Conservation (phyloP, 2,888 invertebrate genomes). For the Eristalis intricaria region DNA sequence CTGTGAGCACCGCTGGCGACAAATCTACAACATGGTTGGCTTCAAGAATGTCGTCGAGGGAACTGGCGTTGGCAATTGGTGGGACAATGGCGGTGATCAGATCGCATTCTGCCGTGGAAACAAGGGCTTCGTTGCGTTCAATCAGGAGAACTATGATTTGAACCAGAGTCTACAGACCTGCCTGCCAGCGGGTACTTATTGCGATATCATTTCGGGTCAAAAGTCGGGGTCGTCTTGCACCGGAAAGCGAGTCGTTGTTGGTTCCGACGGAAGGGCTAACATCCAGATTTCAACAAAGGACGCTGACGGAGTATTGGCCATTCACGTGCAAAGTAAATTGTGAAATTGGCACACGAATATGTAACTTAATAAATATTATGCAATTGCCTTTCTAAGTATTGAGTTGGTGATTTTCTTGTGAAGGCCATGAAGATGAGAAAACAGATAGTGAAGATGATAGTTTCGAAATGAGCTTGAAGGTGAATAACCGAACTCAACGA, state of each 20-base stretch:
- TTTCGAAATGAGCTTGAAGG: too few species aligned
- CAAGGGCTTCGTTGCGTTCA: constrained; percentile 89
- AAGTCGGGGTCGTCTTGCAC: constrained; percentile 80
- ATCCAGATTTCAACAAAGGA: constrained; percentile 74
- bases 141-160: constrained; percentile 84
- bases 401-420: not conserved
- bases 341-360: constrained; percentile 60
- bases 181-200: constrained; percentile 89
- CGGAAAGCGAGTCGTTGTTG: constrained; percentile 76
- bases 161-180: constrained; percentile 84
- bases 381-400: not conserved
- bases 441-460: too few species aligned
- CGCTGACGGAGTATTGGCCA: constrained; percentile 87
- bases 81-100: constrained; percentile 91
- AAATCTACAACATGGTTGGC: constrained; percentile 89
- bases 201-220: constrained; percentile 91
- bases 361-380: not conserved
- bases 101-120: constrained; percentile 93
- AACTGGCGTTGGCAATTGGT: constrained; percentile 86
- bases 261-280: constrained; percentile 74
- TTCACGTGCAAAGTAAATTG: constrained; percentile 82
- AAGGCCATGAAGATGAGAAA: too few species aligned
- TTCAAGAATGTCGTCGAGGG: constrained; percentile 87
- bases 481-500: too few species aligned
- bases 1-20: constrained; percentile 93